phyloP scores from a whole-genome alignment of 2,888 invertebrate species.

The Caenorhabditis sp. region DNA sequence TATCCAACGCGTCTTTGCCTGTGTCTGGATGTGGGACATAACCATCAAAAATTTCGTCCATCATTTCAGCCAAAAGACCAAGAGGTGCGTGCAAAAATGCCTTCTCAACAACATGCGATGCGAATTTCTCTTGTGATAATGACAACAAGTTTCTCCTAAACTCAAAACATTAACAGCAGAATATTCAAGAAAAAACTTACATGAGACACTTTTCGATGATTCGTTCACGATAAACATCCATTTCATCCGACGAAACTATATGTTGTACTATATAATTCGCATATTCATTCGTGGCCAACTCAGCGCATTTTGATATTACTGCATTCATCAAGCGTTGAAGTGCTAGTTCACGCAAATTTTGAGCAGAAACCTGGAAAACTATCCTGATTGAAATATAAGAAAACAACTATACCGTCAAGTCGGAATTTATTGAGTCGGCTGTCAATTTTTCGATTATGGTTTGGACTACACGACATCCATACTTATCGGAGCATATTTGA shows the following conservation, averaged over 20 bases:
- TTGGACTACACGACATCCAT: conserved; percentile 55
- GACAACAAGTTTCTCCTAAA: conserved; percentile 57
- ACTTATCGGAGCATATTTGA: conserved; percentile 49
- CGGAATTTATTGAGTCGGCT: conserved; percentile 15
- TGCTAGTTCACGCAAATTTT: conserved; percentile 13
- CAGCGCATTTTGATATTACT: conserved; percentile 31
- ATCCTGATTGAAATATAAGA: background rate
- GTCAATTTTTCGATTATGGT: conserved; percentile 53
- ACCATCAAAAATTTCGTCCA: conserved; percentile 64
- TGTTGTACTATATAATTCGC: conserved; percentile 69
- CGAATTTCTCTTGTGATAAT: conserved; percentile 65
- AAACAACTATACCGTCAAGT: conserved; percentile 7
- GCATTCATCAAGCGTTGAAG: conserved; percentile 40
- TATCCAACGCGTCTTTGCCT: conserved; percentile 58
- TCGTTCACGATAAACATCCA: conserved; percentile 46
- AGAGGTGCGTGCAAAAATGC: conserved; percentile 55
- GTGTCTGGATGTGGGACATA: conserved; percentile 59
- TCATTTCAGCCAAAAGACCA: conserved; percentile 51
- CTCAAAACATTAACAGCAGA: no score
- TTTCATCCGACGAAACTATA: conserved; percentile 44
- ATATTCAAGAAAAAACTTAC: conserved; percentile 43
- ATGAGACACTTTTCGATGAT: conserved; percentile 59
- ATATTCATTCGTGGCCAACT: conserved; percentile 60
- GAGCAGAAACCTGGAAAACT: background rate
- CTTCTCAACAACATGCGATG: conserved; percentile 66